Base-by-base conservation (phyloP, 2,113 vertebrate species). In the western clawed frog (Xenopus tropicalis) region DNA sequence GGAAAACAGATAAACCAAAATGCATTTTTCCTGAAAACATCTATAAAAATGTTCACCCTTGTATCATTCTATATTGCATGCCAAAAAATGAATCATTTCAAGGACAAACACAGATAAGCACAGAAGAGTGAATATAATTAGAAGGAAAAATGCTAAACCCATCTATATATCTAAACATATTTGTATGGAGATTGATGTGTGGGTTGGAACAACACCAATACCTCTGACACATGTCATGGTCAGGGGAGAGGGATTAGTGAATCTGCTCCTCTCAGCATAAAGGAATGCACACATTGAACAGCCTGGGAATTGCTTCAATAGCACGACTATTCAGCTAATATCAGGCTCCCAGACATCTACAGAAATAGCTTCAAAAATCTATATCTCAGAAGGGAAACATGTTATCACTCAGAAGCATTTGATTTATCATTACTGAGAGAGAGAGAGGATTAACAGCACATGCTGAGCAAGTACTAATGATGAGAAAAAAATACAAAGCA, bases 321-420 rank as follows among this genome's bases (percentile, higher is more conserved):
- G 29, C n/a, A 43, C 23, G 17, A 51, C 58, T 19, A 24, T 59
- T 21, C 44, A 62, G 29, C 29, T 72, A 10, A 56, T 37, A 64
- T 16, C 46, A 56, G 3, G 14, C 25, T 8, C n/a, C n/a, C 13
- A 56, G 48, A 65, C 20, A 17, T 72, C 48, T 19, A 6, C 48
- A 65, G 52, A 66, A 64, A 64, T 46, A 44, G 56, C 56, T 59
- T 7, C 4, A 65, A 72, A 65, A 66, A 74, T 74, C 71, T 52
- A 73, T 73, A 58, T 44, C 42, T 21, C 2, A 21, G 65, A 66
- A n/a, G 25, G 20, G 57, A 43, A 63, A 66, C 57, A 37, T 54
- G 44, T 66, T 48, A 29, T n/a, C 29, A 44, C 16, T 59, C 63
- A 58, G 52, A 73, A 44, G 62, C 64, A 22, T 58, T 66, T 73